Evolutionary conservation across 2,888 invertebrate species (phyloP).

Genomic region (Eubasilissa splendida): DNA sequence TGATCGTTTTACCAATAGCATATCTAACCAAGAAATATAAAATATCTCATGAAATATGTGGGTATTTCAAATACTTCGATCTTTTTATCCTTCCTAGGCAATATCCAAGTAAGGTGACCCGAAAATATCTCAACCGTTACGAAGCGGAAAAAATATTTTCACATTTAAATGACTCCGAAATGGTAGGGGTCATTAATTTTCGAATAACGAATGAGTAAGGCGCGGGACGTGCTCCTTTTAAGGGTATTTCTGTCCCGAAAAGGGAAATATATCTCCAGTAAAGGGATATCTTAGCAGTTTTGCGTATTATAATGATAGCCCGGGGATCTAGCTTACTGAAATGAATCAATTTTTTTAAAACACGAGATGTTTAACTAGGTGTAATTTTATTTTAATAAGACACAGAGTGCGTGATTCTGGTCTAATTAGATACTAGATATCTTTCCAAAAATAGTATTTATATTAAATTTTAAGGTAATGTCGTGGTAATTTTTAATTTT

Average conservation of each 20-base stretch:
- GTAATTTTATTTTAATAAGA: too few species aligned
- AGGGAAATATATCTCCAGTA: slow-evolving; percentile 1
- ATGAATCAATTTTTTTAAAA: too few species aligned
- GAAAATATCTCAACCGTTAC: slow-evolving; percentile 37
- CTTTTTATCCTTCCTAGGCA: slow-evolving; percentile 17
- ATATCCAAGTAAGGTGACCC: slow-evolving; percentile 31
- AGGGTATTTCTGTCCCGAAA: slow-evolving; percentile 14
- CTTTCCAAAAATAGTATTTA: too few species aligned
- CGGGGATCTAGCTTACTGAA: too few species aligned
- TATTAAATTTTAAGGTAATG: too few species aligned
- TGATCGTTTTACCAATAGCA: background rate
- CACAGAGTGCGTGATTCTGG: too few species aligned
- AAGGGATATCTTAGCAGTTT: slow-evolving; percentile 10
- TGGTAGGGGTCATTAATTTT: slow-evolving; percentile 52
- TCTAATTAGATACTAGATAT: too few species aligned
- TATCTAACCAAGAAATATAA: background rate
- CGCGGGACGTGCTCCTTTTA: slow-evolving; percentile 36
- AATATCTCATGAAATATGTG: background rate
- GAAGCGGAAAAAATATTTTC: slow-evolving; percentile 51
- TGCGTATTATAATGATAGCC: background rate
- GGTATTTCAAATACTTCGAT: background rate
- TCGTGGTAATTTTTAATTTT: too few species aligned
- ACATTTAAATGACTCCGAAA: slow-evolving; percentile 52
- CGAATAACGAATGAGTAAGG: slow-evolving; percentile 34
- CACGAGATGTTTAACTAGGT: too few species aligned